Evolutionary conservation across 2,888 invertebrate species (phyloP), one percentile per base, ranked within the genome.

Genomic region (Cerceris rybyensis): DNA sequence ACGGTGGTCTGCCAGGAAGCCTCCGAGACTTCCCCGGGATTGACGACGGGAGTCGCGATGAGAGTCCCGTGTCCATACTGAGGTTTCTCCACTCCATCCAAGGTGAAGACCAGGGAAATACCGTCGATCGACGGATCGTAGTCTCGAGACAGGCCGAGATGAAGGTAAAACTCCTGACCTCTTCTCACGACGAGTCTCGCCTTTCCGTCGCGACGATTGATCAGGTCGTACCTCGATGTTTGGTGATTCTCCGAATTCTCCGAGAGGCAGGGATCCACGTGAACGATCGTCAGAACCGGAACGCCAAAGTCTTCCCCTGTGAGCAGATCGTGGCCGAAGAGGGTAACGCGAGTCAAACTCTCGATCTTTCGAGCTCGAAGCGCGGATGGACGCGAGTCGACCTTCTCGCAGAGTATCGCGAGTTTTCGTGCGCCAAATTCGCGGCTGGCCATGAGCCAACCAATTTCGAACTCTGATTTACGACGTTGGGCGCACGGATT

Each of bases 51-150:
- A 6, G 96, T 94, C 0, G 96, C 96, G 2, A 96, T 94, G 59
- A 97, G 93, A 0, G 97, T 96, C 8, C 96, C 96, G 89, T 96
- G 96, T 0, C 97, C 97, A 79, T 96, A 96, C 87, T 95, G 96
- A 67, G 97, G 96, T 89, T 95, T 96, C 84, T 95, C 95, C 54
- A 96, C 96, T 94, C 96, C 96, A 89, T 95, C 94, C 28, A 97
- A 95, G 63, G 96, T 96, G 90, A 98, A 97, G 71, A 98, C 96
- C 86, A 98, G 95, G 52, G 97, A 97, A 58, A 98, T 93, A 7
- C 96, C 97, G 92, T 98, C 98, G 88, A 93, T 95, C 14, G 93
- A 94, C 17, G 95, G 94, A 86, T 96, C 95, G 91, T 96, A 98
- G 13, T 96, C 94, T 64, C 97, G 94, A 88, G 95, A 96, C 74